phyloP scores from a whole-genome alignment of 2,797 vertebrate genomes.

The Hozukius guyotensis region DNA sequence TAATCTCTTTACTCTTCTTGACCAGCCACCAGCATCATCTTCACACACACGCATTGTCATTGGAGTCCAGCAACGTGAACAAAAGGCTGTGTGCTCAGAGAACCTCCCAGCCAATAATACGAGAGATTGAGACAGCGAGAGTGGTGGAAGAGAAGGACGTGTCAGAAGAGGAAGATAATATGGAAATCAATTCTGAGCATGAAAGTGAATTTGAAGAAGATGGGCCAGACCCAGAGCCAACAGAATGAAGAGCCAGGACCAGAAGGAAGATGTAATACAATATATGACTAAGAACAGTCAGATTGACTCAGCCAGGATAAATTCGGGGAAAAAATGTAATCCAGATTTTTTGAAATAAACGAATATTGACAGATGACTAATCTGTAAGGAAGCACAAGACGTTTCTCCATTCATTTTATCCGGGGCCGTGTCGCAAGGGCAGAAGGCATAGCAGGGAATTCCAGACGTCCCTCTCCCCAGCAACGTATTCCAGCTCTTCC shows the following conservation, averaged over 20 bases:
- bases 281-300: not conserved
- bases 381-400: not conserved
- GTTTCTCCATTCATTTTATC: not conserved
- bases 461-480: too few species aligned
- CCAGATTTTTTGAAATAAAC: too few species aligned
- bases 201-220: not conserved
- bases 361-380: too few species aligned
- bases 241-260: not conserved
- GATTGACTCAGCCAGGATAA: not conserved
- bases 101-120: slow-evolving; percentile 4
- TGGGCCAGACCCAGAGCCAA: not conserved
- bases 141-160: not conserved
- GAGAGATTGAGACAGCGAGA: not conserved
- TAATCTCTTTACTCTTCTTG: not conserved
- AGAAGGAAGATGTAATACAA: not conserved
- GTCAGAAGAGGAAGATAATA: slow-evolving; percentile 4
- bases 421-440: too few species aligned
- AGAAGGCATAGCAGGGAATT: too few species aligned
- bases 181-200: not conserved
- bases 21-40: not conserved
- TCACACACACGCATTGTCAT: not conserved
- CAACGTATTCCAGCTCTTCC: too few species aligned
- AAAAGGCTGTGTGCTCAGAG: not conserved
- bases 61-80: not conserved
- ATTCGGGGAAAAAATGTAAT: not conserved